Percentiles rank a stretch among this genome's conserved stretches.
Conservation (phyloP, 2,113 vertebrate genomes). For the Accipiter virgatus region DNA sequence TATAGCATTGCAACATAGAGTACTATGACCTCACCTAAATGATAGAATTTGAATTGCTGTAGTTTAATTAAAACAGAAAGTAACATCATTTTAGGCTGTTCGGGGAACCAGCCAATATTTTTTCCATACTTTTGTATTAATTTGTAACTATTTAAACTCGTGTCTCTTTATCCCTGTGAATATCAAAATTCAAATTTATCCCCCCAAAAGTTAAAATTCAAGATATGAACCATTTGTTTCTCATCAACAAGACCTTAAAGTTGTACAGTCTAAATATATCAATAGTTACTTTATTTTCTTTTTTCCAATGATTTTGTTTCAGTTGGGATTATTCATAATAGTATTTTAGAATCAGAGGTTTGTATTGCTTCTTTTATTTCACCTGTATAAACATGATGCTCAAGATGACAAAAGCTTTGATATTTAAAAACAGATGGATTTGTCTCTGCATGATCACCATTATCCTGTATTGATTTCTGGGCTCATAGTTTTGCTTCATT, state of each 20-base stretch:
- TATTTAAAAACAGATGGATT: neutral
- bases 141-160: neutral
- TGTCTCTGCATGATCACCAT: rapidly evolving
- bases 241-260: neutral
- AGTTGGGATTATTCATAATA: neutral
- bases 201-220: rapidly evolving
- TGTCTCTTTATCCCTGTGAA: neutral
- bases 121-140: neutral
- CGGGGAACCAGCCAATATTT: neutral
- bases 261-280: neutral
- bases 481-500: neutral
- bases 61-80: neutral
- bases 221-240: neutral
- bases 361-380: neutral
- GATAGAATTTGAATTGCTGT: neutral
- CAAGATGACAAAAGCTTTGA: neutral
- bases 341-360: neutral
- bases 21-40: neutral
- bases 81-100: neutral
- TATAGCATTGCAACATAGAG: neutral
- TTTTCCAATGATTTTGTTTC: neutral
- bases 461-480: neutral
- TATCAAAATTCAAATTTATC: neutral
- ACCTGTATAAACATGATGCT: neutral
- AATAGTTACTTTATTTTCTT: neutral